These are phyloP conservation scores for Pterostichus niger DNA, from an alignment of 2,888 invertebrate species.

Conservation along the genomic window DNA sequence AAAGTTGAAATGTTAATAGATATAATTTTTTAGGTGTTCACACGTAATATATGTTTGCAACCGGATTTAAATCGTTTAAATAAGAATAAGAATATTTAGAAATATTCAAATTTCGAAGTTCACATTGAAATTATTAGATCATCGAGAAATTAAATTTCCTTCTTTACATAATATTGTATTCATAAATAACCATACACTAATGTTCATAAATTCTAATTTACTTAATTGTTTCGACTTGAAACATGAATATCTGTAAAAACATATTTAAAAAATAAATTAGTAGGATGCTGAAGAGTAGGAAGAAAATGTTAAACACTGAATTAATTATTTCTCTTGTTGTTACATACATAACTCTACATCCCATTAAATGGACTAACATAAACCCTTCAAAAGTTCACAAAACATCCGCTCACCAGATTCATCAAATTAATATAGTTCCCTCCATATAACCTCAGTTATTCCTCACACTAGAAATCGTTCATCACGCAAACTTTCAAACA, in stretches of 20 bases:
- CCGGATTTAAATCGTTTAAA: conserved; percentile 37
- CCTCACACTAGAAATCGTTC: no score
- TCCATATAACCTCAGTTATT: no score
- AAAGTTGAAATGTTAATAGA: conserved; percentile 58
- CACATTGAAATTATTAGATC: conserved; percentile 43
- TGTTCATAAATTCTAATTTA: conserved; percentile 11
- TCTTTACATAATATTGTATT: conserved; percentile 5
- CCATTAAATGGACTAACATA: no score
- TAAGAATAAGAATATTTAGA: conserved; percentile 14
- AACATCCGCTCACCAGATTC: no score
- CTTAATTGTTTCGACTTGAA: neutral
- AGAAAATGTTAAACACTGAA: no score
- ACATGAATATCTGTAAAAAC: neutral
- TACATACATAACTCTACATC: no score
- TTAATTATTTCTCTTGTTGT: no score
- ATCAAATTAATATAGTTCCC: no score
- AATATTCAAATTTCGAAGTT: conserved; percentile 37
- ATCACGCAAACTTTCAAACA: no score
- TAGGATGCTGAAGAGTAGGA: no score
- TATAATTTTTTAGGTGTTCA: conserved; percentile 47
- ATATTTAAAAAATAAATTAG: neutral
- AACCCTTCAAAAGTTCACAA: no score
- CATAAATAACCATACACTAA: conserved; percentile 13
- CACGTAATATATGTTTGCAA: conserved; percentile 54
- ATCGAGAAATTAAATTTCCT: conserved; percentile 11